Base-by-base conservation (phyloP, 2,888 invertebrate species). In the Spodoptera littoralis region DNA sequence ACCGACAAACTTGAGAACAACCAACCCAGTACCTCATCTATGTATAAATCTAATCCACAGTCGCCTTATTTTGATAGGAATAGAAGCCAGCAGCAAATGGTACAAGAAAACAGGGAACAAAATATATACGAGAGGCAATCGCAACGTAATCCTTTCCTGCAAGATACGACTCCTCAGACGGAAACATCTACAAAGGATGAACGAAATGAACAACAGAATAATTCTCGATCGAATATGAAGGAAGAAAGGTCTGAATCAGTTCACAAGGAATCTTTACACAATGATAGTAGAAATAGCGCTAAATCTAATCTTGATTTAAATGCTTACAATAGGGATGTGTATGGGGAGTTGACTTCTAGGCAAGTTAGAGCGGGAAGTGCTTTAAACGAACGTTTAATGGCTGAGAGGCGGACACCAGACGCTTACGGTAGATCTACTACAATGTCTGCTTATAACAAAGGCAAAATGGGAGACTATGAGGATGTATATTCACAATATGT, bases 321-420 rank as follows among this genome's bases (percentile, higher is more conserved):
- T 65, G 69, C 80, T 44, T 90, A 91, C 69, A 89, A 84, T 47
- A 90, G 86, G 71, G 91, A 94, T 60, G 83, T 90, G 36, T 93
- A 93, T 70, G 92, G 93, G 12, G 93, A 93, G 76, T 65, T 89
- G 22, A 89, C 85, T 81, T 54, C 84, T 56, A 87, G 86, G 72
- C 76, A 82, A 9, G 89, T 73, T 60, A 88, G 89, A 79, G 72
- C 87, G 4, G 85, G 84, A 13, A 88, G 81, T 80, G 81, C 83
- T 49, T 79, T 87, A 0, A 92, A 90, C 70, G 95, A 94, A 71
- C 84, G 93, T 55, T 80, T 94, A 45, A 54, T 90, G 44, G 88
- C 95, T 27, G 98, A 98, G 85, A 95, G 98, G 76, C 95, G 98
- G 74, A 98, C 98, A 0, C 98, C 98, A 0, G 98, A 98, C 83